Evolutionary conservation across 2,888 invertebrate species (phyloP).

Genomic region (Xestobium rufovillosum): DNA sequence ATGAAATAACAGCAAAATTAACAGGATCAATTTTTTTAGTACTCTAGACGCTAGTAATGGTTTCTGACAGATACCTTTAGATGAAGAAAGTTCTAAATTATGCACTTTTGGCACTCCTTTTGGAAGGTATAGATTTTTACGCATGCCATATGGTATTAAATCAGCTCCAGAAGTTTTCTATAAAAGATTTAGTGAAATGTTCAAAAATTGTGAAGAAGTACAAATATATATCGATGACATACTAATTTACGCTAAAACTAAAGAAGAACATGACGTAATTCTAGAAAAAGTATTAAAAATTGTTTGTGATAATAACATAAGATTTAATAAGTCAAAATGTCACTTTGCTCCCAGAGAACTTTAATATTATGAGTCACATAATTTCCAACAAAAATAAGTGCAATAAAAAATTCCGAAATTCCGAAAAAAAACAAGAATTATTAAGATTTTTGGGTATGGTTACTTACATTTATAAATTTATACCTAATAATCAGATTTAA

Average conservation of each 20-base stretch:
- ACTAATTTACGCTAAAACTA: slow-evolving; percentile 22
- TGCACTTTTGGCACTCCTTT: slow-evolving; percentile 28
- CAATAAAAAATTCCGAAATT: slow-evolving; percentile 12
- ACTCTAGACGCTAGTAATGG: slow-evolving; percentile 23
- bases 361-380: slow-evolving; percentile 27
- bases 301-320: slow-evolving; percentile 19
- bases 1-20: slow-evolving; percentile 12
- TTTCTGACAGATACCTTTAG: slow-evolving; percentile 25
- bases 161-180: slow-evolving; percentile 27
- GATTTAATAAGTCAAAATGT: slow-evolving; percentile 24
- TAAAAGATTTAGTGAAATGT: slow-evolving; percentile 21
- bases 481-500: slow-evolving; percentile 13
- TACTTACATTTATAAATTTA: slow-evolving; percentile 16
- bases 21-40: slow-evolving; percentile 10
- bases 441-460: slow-evolving; percentile 19
- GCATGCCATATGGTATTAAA: slow-evolving; percentile 26
- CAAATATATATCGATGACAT: slow-evolving; percentile 27
- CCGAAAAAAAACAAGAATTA: slow-evolving; percentile 15
- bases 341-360: slow-evolving; percentile 21
- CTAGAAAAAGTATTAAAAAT: slow-evolving; percentile 19
- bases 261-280: slow-evolving; percentile 23
- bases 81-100: slow-evolving; percentile 21
- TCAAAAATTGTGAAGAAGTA: slow-evolving; percentile 23
- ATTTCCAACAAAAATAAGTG: slow-evolving; percentile 17
- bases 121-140: slow-evolving; percentile 23